Evolutionary conservation across 2,888 invertebrate genomes (phyloP), one percentile per base, ranked within the genome.

Genomic region (Schizaphis graminum): DNA sequence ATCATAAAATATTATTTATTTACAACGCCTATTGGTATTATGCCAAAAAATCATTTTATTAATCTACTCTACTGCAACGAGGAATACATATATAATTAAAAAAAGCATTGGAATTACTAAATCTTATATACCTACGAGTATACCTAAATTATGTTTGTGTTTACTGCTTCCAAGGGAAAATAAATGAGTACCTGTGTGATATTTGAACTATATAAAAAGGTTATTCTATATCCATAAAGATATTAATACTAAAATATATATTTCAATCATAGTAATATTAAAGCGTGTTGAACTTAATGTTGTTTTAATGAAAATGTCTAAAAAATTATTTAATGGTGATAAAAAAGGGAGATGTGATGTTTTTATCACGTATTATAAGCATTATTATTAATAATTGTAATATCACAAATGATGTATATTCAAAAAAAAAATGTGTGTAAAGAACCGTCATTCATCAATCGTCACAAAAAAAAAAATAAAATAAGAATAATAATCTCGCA

Each of bases 11-110:
- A 16, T 87, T 47, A 87, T 53, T 47, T 47, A 87, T 16, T 10
- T 87, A n/a, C n/a, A 47, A 5, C n/a, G 44, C 7, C 47, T n/a
- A 41, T 89, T 47, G 89, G 44, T 4, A 44, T 61, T 44, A 61
- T 61, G 57, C 89, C 61, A 44, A 57, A 89, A 89, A 89, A 44
- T 44, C 13, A 57, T 89, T 89, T 89, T 61, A 89, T n/a, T 57
- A 26, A 57, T 89, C 16, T 57, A 41, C 56, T 89, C 16, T 57
- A 41, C 56, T 56, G 53, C 41, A 67, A 35, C 7, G 2, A 16
- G 67, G 16, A 67, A 67, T 67, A 7, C n/a, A 67, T 28, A 11
- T 35, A 67, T 67, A 67, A 67, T 47, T 24, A 56, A 89, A 56
- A 56, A 89, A 56, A 35, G 5, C 57, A 44, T 57, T 21, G 13